Evolutionary conservation across 2,888 invertebrate species (phyloP).

Genomic region (Mystacides longicornis): DNA sequence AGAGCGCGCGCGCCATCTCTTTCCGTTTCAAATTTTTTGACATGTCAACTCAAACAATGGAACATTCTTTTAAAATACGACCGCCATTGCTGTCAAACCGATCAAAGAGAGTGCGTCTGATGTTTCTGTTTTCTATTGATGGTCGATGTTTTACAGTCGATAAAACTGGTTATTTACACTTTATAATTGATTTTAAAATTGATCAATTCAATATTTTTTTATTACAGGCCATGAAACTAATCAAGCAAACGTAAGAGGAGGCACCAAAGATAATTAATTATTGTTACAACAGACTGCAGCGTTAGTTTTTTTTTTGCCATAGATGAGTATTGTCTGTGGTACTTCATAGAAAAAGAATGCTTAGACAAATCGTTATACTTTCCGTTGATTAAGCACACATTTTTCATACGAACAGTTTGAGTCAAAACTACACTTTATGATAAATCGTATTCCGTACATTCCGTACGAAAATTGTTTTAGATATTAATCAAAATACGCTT

Average conservation of each 20-base stretch:
- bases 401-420: no score
- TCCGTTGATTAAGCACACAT: no score
- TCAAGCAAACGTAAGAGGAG: not conserved
- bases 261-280: not conserved
- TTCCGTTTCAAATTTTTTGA: constrained; percentile 12
- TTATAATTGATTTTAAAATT: constrained; percentile 1
- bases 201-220: not conserved
- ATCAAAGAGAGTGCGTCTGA: not conserved
- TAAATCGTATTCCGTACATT: no score
- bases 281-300: no score
- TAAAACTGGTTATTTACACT: not conserved
- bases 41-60: constrained; percentile 21
- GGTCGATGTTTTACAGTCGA: not conserved
- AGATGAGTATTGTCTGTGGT: no score
- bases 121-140: constrained; percentile 1
- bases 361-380: no score
- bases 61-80: constrained; percentile 22
- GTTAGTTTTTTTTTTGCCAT: no score
- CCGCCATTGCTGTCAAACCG: constrained; percentile 6
- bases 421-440: no score
- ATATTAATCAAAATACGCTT: not conserved
- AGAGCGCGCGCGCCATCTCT: constrained; percentile 15
- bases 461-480: no score
- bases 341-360: no score
- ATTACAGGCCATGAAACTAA: not conserved